Percentiles rank a stretch among this genome's conserved stretches.
Conservation (phyloP, 2,888 invertebrate species). For the Cosmopolites sordidus region DNA sequence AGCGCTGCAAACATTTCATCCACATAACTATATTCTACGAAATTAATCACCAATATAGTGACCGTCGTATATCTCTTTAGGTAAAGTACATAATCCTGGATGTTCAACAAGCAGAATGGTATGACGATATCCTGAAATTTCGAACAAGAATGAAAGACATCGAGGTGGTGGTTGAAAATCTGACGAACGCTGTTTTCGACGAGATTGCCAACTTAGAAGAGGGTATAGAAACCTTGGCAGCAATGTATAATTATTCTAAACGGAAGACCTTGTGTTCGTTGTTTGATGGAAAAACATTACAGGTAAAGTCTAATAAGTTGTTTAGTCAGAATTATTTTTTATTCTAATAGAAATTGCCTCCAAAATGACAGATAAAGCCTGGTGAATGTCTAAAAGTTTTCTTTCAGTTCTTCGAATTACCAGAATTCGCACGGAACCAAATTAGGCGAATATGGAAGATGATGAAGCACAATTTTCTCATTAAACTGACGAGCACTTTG, state of each 20-base stretch:
- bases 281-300: constrained; percentile 64
- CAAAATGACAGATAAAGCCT: neutral
- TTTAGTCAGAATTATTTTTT: constrained; percentile 52
- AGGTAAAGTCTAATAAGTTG: constrained; percentile 69
- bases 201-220: constrained; percentile 76
- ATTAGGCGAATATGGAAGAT: too few relatives aligned
- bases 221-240: constrained; percentile 71
- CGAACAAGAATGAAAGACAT: constrained; percentile 59
- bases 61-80: constrained; percentile 32
- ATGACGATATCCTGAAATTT: constrained; percentile 65
- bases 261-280: constrained; percentile 66
- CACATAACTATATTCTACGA: too few relatives aligned
- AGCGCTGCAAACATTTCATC: too few relatives aligned
- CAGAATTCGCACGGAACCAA: too few relatives aligned
- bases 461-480: too few relatives aligned
- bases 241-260: constrained; percentile 72
- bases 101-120: constrained; percentile 79
- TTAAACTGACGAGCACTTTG: too few relatives aligned
- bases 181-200: constrained; percentile 74
- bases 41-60: too few relatives aligned
- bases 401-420: too few relatives aligned
- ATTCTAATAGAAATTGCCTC: neutral
- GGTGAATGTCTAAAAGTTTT: too few relatives aligned
- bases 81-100: constrained; percentile 67
- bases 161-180: constrained; percentile 76